Evolutionary conservation across 2,797 vertebrate species (phyloP).

Genomic region (Gobionotothen gibberifrons): DNA sequence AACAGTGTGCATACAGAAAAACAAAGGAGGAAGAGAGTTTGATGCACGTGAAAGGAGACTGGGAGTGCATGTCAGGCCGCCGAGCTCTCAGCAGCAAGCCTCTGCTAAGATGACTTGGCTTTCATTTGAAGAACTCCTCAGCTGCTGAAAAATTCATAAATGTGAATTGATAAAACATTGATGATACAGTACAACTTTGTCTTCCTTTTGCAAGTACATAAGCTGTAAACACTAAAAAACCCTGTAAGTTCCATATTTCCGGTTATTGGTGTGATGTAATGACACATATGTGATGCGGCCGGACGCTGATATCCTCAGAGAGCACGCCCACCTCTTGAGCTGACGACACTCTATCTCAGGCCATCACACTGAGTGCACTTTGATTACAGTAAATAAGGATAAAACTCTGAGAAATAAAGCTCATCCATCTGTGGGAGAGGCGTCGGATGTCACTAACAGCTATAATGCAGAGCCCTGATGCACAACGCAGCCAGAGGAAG

Average conservation of each 20-base stretch:
- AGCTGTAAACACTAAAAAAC: slow-evolving; percentile 53
- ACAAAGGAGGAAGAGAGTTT: slow-evolving; percentile 32
- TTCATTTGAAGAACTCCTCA: slow-evolving; percentile 67
- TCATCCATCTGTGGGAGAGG: slow-evolving; percentile 35
- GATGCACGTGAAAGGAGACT: slow-evolving; percentile 46
- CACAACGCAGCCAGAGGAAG: slow-evolving; percentile 36
- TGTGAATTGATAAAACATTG: slow-evolving; percentile 74
- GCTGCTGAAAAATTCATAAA: slow-evolving; percentile 74
- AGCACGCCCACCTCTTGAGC: neutral
- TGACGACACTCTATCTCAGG: slow-evolving; percentile 30
- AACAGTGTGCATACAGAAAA: slow-evolving; percentile 14
- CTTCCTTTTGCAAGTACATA: slow-evolving; percentile 47
- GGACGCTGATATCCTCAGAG: slow-evolving; percentile 5
- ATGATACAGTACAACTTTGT: slow-evolving; percentile 66
- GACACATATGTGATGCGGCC: slow-evolving; percentile 37
- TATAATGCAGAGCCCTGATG: slow-evolving; percentile 35
- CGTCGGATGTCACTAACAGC: slow-evolving; percentile 42
- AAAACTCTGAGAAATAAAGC: slow-evolving; percentile 35
- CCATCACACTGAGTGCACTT: slow-evolving; percentile 39
- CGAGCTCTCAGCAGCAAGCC: slow-evolving; percentile 60
- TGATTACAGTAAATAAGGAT: slow-evolving; percentile 53
- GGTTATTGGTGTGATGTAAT: slow-evolving; percentile 22
- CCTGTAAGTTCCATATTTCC: slow-evolving; percentile 12
- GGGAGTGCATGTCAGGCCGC: slow-evolving; percentile 60
- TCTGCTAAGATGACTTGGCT: slow-evolving; percentile 56